phyloP scores from a whole-genome alignment of 1,140 invertebrate genomes.

The Drosophila parabipectinata region DNA sequence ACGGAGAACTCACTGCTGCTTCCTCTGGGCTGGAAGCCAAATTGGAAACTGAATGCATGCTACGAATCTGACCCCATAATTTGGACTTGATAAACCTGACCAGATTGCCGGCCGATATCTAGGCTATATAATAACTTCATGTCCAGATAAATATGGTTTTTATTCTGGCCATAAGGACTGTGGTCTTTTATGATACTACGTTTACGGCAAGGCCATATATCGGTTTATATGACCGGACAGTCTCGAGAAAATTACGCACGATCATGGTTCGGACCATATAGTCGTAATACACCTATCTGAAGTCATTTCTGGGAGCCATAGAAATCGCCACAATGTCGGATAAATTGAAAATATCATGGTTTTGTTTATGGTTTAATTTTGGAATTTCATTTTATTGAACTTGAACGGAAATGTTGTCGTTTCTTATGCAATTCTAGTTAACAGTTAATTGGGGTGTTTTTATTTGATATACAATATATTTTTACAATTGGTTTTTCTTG shows the following conservation, averaged over 20 bases:
- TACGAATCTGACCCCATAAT: slow-evolving; percentile 56
- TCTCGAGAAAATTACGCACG: slow-evolving; percentile 17
- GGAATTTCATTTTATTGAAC: slow-evolving; percentile 56
- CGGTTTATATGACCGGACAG: slow-evolving; percentile 43
- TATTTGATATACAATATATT: slow-evolving; percentile 35
- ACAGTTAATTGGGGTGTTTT: slow-evolving; percentile 37
- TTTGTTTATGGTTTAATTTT: slow-evolving; percentile 63
- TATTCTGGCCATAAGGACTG: slow-evolving; percentile 16
- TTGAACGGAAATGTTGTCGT: slow-evolving; percentile 24
- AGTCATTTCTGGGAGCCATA: slow-evolving; percentile 17
- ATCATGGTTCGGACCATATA: slow-evolving; percentile 24
- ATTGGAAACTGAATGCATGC: slow-evolving; percentile 52
- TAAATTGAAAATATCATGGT: slow-evolving; percentile 43
- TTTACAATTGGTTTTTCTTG: slow-evolving; percentile 58
- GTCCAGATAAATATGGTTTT: slow-evolving; percentile 40
- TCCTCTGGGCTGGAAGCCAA: slow-evolving; percentile 44
- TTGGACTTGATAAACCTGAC: slow-evolving; percentile 56
- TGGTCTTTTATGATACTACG: slow-evolving; percentile 20
- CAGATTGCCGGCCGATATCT: slow-evolving; percentile 56
- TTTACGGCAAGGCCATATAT: slow-evolving; percentile 43
- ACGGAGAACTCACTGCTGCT: slow-evolving; percentile 36
- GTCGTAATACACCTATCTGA: slow-evolving; percentile 9
- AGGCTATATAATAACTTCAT: slow-evolving; percentile 17
- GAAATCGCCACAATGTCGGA: slow-evolving; percentile 60
- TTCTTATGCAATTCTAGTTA: slow-evolving; percentile 39